These are phyloP conservation scores for Lucilia cuprina DNA, from an alignment of 1,140 invertebrate genomes.

Conservation along the genomic window DNA sequence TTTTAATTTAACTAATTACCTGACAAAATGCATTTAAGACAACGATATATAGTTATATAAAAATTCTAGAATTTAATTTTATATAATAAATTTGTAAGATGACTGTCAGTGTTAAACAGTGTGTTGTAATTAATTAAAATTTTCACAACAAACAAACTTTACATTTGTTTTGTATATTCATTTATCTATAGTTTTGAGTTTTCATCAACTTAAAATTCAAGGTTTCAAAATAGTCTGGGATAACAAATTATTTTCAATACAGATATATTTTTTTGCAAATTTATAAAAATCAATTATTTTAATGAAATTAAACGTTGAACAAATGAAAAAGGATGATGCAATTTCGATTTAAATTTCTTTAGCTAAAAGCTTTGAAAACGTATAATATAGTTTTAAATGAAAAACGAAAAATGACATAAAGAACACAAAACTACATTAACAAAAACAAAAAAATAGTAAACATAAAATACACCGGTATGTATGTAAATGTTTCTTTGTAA, in stretches of 20 bases:
- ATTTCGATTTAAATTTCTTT: neutral
- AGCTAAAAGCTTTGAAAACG: slow-evolving; percentile 2
- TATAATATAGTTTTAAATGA: neutral
- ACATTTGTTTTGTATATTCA: neutral
- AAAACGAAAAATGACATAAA: neutral
- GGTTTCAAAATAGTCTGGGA: neutral
- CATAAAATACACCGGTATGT: neutral
- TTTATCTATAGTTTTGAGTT: neutral
- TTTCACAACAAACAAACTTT: neutral
- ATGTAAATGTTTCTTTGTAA: neutral
- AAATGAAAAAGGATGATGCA: neutral
- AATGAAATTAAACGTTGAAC: neutral
- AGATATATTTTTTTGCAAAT: neutral
- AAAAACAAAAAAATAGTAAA: slow-evolving; percentile 6
- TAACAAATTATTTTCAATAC: too few relatives aligned
- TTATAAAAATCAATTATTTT: slow-evolving; percentile 15
- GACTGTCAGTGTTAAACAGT: slow-evolving; percentile 9
- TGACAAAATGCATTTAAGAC: too few relatives aligned
- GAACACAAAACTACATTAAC: slow-evolving; percentile 25
- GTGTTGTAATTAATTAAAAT: neutral
- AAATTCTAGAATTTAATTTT: too few relatives aligned
- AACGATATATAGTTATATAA: too few relatives aligned
- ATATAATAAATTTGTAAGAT: neutral
- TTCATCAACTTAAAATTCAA: neutral
- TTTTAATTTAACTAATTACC: too few relatives aligned